Evolutionary conservation across 1,140 invertebrate species (phyloP).

Genomic region (Aporrectodea caliginosa): DNA sequence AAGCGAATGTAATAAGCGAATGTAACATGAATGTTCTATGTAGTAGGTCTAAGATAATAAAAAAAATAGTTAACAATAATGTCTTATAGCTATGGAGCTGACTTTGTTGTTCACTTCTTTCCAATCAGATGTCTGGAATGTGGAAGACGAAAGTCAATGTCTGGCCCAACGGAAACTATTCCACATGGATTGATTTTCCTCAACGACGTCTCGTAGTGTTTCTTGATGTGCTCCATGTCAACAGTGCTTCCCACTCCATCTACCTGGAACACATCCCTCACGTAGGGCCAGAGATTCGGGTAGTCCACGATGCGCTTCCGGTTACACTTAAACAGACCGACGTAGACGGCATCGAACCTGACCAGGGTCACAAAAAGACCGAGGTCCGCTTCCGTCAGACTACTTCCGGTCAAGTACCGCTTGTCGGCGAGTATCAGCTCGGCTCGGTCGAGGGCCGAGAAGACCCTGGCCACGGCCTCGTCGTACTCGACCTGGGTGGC

Average conservation of each 20-base stretch:
- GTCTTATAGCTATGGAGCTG: too few species aligned
- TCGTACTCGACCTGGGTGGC: slow-evolving; percentile 46
- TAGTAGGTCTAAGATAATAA: neutral
- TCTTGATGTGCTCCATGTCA: slow-evolving; percentile 46
- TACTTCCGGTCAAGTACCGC: slow-evolving; percentile 44
- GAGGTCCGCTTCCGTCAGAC: slow-evolving; percentile 49
- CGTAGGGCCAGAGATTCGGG: slow-evolving; percentile 46
- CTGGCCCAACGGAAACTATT: slow-evolving; percentile 47
- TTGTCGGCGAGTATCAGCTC: slow-evolving; percentile 34
- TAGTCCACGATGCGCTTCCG: slow-evolving; percentile 46
- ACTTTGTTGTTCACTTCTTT: too few species aligned
- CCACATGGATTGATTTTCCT: slow-evolving; percentile 42
- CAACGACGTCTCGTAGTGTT: slow-evolving; percentile 42
- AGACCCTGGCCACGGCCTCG: slow-evolving; percentile 38
- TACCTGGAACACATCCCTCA: slow-evolving; percentile 47
- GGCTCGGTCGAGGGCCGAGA: slow-evolving; percentile 47
- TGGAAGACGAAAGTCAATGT: slow-evolving; percentile 42
- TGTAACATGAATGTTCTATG: neutral
- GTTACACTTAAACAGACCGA: slow-evolving; percentile 47
- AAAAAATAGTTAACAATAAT: too few species aligned
- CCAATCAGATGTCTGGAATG: slow-evolving; percentile 31
- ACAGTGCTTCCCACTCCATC: slow-evolving; percentile 44
- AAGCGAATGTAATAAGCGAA: neutral
- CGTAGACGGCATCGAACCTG: slow-evolving; percentile 50
- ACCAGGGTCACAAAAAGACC: slow-evolving; percentile 47